Base-by-base conservation (phyloP, 2,888 invertebrate species). In the Leptinotarsa juncta region DNA sequence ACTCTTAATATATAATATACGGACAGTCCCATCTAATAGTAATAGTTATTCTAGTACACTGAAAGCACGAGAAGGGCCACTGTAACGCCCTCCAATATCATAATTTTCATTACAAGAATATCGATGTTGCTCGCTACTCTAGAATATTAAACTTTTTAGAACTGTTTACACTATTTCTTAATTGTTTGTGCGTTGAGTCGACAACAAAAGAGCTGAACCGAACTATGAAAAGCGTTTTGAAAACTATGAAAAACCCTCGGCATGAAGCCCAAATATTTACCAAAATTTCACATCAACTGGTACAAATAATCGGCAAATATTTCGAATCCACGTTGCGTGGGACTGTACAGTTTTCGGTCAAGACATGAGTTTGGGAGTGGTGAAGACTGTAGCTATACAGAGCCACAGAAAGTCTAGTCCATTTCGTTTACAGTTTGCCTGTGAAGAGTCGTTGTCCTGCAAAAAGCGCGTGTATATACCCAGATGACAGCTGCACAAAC, bases 11-110 rank as follows among this genome's bases (percentile, higher is more conserved):
- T 71, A 74, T 71, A 83, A 84, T 84, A 85, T 87, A 88, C 87
- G 88, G 88, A 88, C 88, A 88, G 87, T 88, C 86, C 87, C 86
- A 86, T 87, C 87, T 87, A 88, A 86, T 84, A 85, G 85, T 84
- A 85, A 83, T 85, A 85, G 85, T 86, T 85, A 84, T 82, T 84
- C 87, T 87, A 87, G 84, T 84, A 88, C 88, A 88, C 84, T 87
- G 88, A 88, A 88, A 88, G 88, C 88, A 88, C 88, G 87, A 85
- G 85, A 85, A 86, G 84, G 82, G 77, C 81, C 80, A 75, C 80
- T 81, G 81, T 77, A 69, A 71, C 79, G 84, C 81, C 84, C 65
- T 77, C 82, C 83, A 84, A 85, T 86, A 85, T 86, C 84, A 84
- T 83, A 80, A 82, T 71, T 67, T 75, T 75, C 67, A 78, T 78